A percentile compares a stretch with the other conserved stretches of the same genome.
Evolutionary conservation across 53 echinoderm and acorn worm species (phyloP).

Genomic region (Echinarachnius parma): DNA sequence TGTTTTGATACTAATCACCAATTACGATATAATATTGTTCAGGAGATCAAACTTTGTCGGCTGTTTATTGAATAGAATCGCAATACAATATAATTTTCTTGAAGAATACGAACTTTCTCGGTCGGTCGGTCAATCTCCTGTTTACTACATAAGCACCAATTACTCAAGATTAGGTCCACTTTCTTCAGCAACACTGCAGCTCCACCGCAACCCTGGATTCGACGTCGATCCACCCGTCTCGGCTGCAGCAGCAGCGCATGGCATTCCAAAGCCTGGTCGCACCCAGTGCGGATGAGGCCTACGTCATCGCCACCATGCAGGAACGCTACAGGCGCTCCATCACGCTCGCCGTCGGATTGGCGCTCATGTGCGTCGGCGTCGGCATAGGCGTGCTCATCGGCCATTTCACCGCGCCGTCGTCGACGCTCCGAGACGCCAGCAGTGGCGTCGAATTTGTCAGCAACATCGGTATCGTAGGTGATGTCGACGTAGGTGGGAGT

Average conservation of each 20-base stretch:
- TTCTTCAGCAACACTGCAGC: too few relatives aligned
- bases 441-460: background rate
- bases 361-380: constrained; percentile 29
- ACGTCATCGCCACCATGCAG: constrained; percentile 34
- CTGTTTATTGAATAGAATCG: too few relatives aligned
- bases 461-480: background rate
- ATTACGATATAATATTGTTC: too few relatives aligned
- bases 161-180: too few relatives aligned
- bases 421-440: background rate
- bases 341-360: constrained; percentile 20
- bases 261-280: constrained; percentile 30
- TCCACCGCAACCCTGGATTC: constrained; percentile 12
- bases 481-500: background rate
- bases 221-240: constrained; percentile 11
- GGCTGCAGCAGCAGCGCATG: constrained; percentile 6
- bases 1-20: too few relatives aligned
- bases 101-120: too few relatives aligned
- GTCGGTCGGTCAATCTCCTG: too few relatives aligned
- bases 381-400: constrained; percentile 33
- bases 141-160: too few relatives aligned
- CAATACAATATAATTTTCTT: too few relatives aligned
- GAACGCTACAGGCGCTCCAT: constrained; percentile 10
- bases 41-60: too few relatives aligned
- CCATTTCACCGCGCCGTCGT: constrained; percentile 8
- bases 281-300: constrained; percentile 30